Base-by-base conservation (phyloP, 2,888 invertebrate genomes). In the Lacanobia oleracea region DNA sequence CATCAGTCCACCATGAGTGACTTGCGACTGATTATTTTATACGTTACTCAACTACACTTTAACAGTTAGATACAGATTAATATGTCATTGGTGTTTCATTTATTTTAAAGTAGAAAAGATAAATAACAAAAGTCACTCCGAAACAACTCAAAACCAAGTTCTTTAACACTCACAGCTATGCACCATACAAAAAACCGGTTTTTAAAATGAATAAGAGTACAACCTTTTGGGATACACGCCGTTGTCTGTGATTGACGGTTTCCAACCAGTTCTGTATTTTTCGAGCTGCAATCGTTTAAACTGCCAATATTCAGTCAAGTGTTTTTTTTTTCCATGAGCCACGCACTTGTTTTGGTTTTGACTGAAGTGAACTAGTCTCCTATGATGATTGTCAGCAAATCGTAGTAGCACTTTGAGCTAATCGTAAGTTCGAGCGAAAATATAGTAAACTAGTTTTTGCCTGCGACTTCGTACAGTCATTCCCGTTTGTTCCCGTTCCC, bases 231-330 rank as follows among this genome's bases (percentile, higher is more conserved):
- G 40, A 48, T 12, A n/a, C 51, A 48, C 4, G 45, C 27, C 33
- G 45, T 48, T 69, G 73, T 59, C 45, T 74, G 73, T 74, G 77
- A 77, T 70, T 77, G 73, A 77, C 77, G 18, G 70, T 12, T n/a
- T 40, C 27, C 37, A 23, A 27, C 27, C 51, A 48, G 59, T 77
- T 40, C 7, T 53, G 3, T 59, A 53, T 78, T 75, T 69, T 74
- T 62, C 50, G 16, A 45, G 7, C 27, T 50, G 37, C 78, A 78
- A 78, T 78, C 43, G 33, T 51, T 45, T 37, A 37, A 72, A 72
- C 61, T 56, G 75, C 50, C 78, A 72, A 78, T 61, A 57, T 78
- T 56, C 33, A 21, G 72, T 23, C 61, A 14, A 18, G 50, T 1
- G n/a, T n/a, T 51, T 21, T 57, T 50, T 40, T 74, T 76, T 67